phyloP scores from a whole-genome alignment of 2,113 vertebrate genomes.

The Panthera tigris region DNA sequence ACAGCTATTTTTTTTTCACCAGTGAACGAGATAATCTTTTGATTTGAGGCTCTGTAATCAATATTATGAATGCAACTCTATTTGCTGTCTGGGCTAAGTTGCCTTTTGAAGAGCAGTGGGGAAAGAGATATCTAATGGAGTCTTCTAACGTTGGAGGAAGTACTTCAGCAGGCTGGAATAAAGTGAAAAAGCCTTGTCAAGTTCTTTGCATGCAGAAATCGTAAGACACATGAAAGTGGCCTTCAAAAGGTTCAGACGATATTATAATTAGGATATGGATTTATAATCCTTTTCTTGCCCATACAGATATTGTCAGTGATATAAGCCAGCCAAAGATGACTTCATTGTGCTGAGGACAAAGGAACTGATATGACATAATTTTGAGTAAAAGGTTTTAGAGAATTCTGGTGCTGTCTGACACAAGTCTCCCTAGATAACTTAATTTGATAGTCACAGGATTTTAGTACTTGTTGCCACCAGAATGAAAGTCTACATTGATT shows the following conservation, averaged over 20 bases:
- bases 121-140: background rate
- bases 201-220: background rate
- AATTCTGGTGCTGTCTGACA: slow-evolving; percentile 26
- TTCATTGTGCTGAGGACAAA: slow-evolving; percentile 62
- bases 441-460: slow-evolving; percentile 52
- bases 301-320: slow-evolving; percentile 1
- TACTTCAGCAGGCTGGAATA: background rate
- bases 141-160: background rate
- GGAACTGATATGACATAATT: slow-evolving; percentile 41
- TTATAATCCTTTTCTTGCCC: slow-evolving; percentile 27
- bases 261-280: slow-evolving; percentile 20
- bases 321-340: slow-evolving; percentile 58
- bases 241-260: background rate
- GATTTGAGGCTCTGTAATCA: background rate
- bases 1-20: background rate
- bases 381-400: slow-evolving; percentile 48
- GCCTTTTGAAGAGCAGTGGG: background rate
- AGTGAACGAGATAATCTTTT: background rate
- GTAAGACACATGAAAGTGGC: background rate
- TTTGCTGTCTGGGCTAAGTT: background rate
- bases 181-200: background rate
- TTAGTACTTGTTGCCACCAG: slow-evolving; percentile 37
- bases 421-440: slow-evolving; percentile 36
- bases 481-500: slow-evolving; percentile 51
- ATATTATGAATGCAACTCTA: background rate